These are phyloP conservation scores for Gymnorhina tibicen DNA, from an alignment of 2,113 vertebrate genomes.

Conservation along the genomic window DNA sequence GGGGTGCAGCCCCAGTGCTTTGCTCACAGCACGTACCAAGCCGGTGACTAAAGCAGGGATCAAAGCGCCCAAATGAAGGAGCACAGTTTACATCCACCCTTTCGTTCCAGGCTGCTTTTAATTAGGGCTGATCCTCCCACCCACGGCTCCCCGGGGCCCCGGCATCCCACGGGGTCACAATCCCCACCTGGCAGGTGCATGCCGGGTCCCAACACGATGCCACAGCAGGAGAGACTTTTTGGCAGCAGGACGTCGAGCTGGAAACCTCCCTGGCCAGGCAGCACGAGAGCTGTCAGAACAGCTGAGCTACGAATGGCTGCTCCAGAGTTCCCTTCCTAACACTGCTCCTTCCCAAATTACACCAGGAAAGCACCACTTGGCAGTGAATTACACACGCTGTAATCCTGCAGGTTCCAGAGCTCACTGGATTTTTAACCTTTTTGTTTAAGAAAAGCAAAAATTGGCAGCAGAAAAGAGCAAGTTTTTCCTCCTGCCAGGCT, in stretches of 20 bases:
- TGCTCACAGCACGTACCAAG: conserved; percentile 50
- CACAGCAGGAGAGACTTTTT: background rate
- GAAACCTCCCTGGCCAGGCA: background rate
- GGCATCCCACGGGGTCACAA: background rate
- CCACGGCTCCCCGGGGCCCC: background rate
- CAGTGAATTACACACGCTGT: background rate
- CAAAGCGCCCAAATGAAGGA: conserved; percentile 38
- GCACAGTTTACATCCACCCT: conserved; percentile 13
- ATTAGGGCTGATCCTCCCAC: background rate
- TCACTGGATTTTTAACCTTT: background rate
- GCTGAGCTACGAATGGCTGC: background rate
- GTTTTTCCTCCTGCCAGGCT: background rate
- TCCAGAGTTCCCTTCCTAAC: background rate
- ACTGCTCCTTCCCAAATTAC: background rate
- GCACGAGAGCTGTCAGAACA: background rate
- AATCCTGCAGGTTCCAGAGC: background rate
- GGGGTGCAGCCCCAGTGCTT: background rate
- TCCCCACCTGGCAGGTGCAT: background rate
- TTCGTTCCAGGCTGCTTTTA: conserved; percentile 21
- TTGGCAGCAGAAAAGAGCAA: background rate
- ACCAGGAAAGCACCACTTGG: background rate
- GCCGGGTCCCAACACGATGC: accelerated
- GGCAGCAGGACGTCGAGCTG: background rate
- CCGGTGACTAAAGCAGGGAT: conserved; percentile 8
- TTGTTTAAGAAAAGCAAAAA: background rate